Conservation (phyloP, 2,888 invertebrate species). For the Anoncus sp. region DNA sequence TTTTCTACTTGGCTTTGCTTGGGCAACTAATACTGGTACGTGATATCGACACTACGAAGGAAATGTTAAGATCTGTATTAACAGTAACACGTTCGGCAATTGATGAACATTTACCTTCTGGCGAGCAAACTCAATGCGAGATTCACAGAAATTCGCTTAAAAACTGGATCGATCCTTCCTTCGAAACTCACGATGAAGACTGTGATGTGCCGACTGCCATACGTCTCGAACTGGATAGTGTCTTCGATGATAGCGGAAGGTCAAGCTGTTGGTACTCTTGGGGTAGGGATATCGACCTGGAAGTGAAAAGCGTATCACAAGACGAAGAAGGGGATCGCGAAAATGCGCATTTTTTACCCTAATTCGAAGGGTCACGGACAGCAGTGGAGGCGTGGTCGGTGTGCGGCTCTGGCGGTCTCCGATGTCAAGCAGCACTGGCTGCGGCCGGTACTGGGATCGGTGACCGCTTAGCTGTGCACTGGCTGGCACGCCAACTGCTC, state of each 20-base stretch:
- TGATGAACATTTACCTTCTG: not conserved
- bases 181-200: not conserved
- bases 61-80: not conserved
- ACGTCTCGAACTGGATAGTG: no score
- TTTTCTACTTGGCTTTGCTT: not conserved
- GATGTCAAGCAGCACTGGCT: no score
- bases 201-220: not conserved
- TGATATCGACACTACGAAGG: not conserved
- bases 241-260: not conserved
- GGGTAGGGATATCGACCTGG: not conserved
- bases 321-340: constrained; percentile 38
- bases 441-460: no score
- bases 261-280: not conserved
- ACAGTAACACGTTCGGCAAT: not conserved
- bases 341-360: constrained; percentile 49
- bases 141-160: not conserved
- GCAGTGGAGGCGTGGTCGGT: no score
- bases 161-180: not conserved
- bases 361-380: no score
- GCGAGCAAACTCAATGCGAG: not conserved
- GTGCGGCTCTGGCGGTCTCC: no score
- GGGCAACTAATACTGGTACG: not conserved
- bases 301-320: not conserved
- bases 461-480: no score
- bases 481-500: no score